Conservation (phyloP, 2,888 invertebrate species). For the Drosophila formosana region DNA sequence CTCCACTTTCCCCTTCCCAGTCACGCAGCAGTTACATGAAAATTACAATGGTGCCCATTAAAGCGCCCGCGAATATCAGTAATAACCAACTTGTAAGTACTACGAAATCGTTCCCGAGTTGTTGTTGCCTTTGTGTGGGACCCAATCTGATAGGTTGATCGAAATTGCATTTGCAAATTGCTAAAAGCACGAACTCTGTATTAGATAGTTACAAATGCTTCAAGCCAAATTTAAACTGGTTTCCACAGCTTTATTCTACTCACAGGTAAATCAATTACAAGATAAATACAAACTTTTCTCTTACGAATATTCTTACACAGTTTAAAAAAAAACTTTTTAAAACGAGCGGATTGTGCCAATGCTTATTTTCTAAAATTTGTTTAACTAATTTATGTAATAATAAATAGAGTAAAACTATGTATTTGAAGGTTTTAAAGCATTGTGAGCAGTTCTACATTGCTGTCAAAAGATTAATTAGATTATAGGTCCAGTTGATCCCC, state of each 20-base stretch:
- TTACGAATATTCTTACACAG: no score
- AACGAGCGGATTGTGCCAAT: no score
- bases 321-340: no score
- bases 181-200: constrained; percentile 45
- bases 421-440: no score
- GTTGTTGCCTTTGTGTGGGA: constrained; percentile 47
- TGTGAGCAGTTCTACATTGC: no score
- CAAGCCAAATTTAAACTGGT: neutral
- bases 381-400: no score
- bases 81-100: constrained; percentile 74
- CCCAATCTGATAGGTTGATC: constrained; percentile 15
- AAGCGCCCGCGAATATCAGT: constrained; percentile 73
- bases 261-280: neutral
- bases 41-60: constrained; percentile 71
- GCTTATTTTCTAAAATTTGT: neutral
- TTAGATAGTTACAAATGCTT: constrained; percentile 12
- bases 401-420: no score
- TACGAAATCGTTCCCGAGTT: constrained; percentile 41
- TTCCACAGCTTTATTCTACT: neutral
- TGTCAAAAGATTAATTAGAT: no score
- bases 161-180: constrained; percentile 47
- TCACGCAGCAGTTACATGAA: constrained; percentile 65
- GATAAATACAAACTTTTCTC: no score
- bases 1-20: neutral
- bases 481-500: no score